Conservation (phyloP, 2,113 vertebrate genomes). For the Equus quagga region DNA sequence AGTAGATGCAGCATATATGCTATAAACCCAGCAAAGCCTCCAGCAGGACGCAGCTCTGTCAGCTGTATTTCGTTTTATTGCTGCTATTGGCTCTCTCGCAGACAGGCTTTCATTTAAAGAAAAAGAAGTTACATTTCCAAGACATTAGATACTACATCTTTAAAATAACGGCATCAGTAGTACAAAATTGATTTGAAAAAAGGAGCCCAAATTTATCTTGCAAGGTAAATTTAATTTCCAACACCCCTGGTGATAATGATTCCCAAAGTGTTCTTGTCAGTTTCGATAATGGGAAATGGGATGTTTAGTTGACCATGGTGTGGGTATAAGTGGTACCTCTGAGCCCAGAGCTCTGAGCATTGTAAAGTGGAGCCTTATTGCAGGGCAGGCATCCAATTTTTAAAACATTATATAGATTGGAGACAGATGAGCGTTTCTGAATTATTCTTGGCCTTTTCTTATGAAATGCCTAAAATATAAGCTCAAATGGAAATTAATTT, state of each 20-base stretch:
- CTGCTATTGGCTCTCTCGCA: slow-evolving; percentile 25
- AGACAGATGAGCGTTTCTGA: slow-evolving; percentile 86
- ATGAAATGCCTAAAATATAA: slow-evolving; percentile 84
- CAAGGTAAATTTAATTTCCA: slow-evolving; percentile 76
- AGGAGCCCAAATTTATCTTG: slow-evolving; percentile 54
- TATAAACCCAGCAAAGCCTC: not conserved
- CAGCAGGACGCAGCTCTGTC: slow-evolving; percentile 19
- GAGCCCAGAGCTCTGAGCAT: slow-evolving; percentile 78
- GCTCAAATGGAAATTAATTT: slow-evolving; percentile 87
- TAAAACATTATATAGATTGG: slow-evolving; percentile 85
- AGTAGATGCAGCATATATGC: not conserved
- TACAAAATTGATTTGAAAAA: slow-evolving; percentile 68
- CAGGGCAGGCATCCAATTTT: slow-evolving; percentile 85
- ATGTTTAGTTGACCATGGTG: slow-evolving; percentile 79
- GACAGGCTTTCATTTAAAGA: slow-evolving; percentile 68
- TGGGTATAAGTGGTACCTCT: slow-evolving; percentile 80
- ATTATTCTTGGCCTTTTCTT: slow-evolving; percentile 85
- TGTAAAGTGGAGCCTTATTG: slow-evolving; percentile 82
- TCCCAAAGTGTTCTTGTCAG: slow-evolving; percentile 77
- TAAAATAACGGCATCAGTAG: slow-evolving; percentile 77
- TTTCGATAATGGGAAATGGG: slow-evolving; percentile 63
- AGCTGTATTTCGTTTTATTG: slow-evolving; percentile 63
- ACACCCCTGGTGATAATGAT: slow-evolving; percentile 76
- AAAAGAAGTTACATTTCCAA: slow-evolving; percentile 75
- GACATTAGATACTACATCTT: slow-evolving; percentile 74